phyloP scores from a whole-genome alignment of 2,113 vertebrate species.

The Cochlearius cochlearius region DNA sequence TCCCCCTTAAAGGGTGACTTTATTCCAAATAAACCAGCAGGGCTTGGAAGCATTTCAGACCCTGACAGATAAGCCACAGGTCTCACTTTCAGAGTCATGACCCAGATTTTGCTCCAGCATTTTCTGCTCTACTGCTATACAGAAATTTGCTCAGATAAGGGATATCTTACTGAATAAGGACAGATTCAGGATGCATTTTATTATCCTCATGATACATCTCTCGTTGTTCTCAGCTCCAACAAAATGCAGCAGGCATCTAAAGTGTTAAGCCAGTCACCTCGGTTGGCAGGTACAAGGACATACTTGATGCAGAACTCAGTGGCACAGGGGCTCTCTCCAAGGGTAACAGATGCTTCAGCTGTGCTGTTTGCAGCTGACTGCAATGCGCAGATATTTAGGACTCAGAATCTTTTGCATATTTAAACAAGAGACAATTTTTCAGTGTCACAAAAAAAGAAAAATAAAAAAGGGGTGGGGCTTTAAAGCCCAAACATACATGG shows the following conservation, averaged over 20 bases:
- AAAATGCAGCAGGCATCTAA: neutral
- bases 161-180: rapidly evolving
- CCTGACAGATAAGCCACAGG: neutral
- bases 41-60: neutral
- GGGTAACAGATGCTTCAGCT: neutral
- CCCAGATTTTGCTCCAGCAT: constrained; percentile 49
- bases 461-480: rapidly evolving
- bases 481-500: neutral
- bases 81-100: constrained; percentile 13
- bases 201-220: neutral
- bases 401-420: neutral
- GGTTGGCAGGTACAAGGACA: neutral
- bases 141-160: neutral
- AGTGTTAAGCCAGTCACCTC: neutral
- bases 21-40: neutral
- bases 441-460: neutral
- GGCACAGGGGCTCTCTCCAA: neutral
- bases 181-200: neutral
- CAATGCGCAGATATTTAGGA: neutral
- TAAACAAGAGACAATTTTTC: neutral
- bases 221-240: neutral
- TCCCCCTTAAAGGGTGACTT: constrained; percentile 43
- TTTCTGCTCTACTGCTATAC: neutral
- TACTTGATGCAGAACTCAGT: neutral
- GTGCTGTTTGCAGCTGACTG: constrained; percentile 22